phyloP scores from a whole-genome alignment of 2,113 vertebrate species.

The Tachycineta bicolor region DNA sequence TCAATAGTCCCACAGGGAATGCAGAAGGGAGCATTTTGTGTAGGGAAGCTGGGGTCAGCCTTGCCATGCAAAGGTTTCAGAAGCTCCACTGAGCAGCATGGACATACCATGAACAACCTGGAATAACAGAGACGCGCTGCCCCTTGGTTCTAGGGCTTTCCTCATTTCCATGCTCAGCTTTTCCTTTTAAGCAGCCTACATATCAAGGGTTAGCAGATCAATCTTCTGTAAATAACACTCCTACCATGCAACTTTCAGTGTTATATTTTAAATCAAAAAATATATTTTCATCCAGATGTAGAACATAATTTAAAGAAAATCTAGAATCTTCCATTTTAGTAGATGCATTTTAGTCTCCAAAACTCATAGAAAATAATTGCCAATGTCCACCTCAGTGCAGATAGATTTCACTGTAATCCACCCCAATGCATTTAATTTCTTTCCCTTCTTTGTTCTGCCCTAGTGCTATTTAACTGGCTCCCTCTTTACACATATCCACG shows the following conservation, averaged over 20 bases:
- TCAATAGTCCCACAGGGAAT: neutral
- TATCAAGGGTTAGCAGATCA: neutral
- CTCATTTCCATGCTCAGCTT: neutral
- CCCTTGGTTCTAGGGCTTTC: neutral
- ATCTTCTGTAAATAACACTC: neutral
- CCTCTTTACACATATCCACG: neutral
- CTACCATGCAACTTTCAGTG: neutral
- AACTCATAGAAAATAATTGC: neutral
- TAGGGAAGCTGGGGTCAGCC: neutral
- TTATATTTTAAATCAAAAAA: neutral
- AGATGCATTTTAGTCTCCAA: neutral
- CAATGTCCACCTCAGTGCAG: neutral
- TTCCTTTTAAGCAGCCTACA: neutral
- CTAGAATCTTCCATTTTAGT: neutral
- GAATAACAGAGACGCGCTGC: neutral
- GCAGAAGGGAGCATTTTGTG: neutral
- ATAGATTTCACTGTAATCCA: neutral
- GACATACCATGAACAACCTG: neutral
- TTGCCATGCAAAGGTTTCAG: neutral
- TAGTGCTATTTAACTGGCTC: conserved; percentile 14
- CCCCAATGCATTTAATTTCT: neutral
- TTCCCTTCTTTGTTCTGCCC: conserved; percentile 29
- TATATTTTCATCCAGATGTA: neutral
- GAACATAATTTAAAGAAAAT: neutral
- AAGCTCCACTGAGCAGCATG: neutral